Evolutionary conservation across 2,888 invertebrate genomes (phyloP).

Genomic region (Allophyes oxyacanthae): DNA sequence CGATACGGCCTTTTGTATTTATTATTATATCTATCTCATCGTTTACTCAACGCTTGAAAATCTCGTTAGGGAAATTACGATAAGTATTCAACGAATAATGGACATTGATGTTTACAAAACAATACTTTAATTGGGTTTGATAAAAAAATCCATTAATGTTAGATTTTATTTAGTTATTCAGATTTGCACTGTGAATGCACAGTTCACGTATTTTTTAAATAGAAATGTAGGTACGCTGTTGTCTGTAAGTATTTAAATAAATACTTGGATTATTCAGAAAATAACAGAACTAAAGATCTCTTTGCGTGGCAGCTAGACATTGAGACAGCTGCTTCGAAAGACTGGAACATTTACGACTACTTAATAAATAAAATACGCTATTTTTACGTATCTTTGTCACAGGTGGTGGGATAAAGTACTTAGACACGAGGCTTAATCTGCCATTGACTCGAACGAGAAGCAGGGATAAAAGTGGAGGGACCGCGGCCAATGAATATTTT

Average conservation of each 20-base stretch:
- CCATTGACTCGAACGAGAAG: slow-evolving; percentile 66
- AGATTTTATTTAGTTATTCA: not conserved
- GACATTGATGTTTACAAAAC: slow-evolving; percentile 10
- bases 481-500: slow-evolving; percentile 32
- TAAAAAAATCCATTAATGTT: slow-evolving; percentile 6
- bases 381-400: slow-evolving; percentile 61
- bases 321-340: slow-evolving; percentile 16
- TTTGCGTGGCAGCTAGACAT: slow-evolving; percentile 26
- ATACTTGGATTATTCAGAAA: slow-evolving; percentile 8
- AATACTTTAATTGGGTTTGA: slow-evolving; percentile 2
- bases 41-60: slow-evolving; percentile 32
- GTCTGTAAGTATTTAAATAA: no score
- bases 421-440: slow-evolving; percentile 69
- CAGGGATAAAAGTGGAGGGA: slow-evolving; percentile 54
- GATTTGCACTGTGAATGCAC: not conserved
- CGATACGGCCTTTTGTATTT: slow-evolving; percentile 19
- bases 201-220: not conserved
- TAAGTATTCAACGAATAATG: slow-evolving; percentile 32
- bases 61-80: slow-evolving; percentile 39
- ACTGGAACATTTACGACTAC: slow-evolving; percentile 45
- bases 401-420: slow-evolving; percentile 72
- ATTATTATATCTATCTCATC: no score
- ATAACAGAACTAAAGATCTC: slow-evolving; percentile 19
- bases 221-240: no score
- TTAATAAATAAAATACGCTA: slow-evolving; percentile 58